These are phyloP conservation scores for Xestia ashworthii DNA, from an alignment of 2,888 invertebrate species.

Conservation along the genomic window DNA sequence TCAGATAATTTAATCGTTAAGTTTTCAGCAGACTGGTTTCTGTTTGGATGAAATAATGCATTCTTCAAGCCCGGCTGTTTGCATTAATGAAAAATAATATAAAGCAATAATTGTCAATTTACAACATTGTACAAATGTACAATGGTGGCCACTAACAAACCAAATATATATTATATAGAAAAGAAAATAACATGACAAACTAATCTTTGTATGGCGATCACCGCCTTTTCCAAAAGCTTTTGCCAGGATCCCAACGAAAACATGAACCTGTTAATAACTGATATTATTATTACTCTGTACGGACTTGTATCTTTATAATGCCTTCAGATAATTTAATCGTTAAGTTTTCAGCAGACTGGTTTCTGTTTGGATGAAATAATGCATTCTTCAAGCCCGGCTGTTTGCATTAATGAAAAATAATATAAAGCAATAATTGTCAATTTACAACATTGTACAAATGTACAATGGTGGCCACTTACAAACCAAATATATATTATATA, in stretches of 20 bases:
- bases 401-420: background rate
- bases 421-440: conserved; percentile 42
- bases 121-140: background rate
- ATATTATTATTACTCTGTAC: background rate
- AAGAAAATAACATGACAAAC: no score
- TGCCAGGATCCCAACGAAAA: background rate
- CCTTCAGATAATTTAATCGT: no score
- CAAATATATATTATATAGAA: no score
- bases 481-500: no score
- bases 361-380: conserved; percentile 27
- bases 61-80: conserved; percentile 10
- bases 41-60: conserved; percentile 14
- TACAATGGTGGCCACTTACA: no score
- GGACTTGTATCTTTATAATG: no score
- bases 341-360: conserved; percentile 23
- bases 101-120: conserved; percentile 38
- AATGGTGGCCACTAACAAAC: no score
- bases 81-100: conserved; percentile 1
- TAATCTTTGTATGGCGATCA: no score
- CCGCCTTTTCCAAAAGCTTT: background rate
- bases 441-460: background rate
- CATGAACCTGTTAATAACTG: background rate
- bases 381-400: conserved; percentile 11
- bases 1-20: conserved; percentile 17
- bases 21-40: conserved; percentile 30